Evolutionary conservation across 64 coral and sea anemone genomes (phyloP), one percentile per base, ranked within the genome.

Genomic region (Stichodactyla mertensii): DNA sequence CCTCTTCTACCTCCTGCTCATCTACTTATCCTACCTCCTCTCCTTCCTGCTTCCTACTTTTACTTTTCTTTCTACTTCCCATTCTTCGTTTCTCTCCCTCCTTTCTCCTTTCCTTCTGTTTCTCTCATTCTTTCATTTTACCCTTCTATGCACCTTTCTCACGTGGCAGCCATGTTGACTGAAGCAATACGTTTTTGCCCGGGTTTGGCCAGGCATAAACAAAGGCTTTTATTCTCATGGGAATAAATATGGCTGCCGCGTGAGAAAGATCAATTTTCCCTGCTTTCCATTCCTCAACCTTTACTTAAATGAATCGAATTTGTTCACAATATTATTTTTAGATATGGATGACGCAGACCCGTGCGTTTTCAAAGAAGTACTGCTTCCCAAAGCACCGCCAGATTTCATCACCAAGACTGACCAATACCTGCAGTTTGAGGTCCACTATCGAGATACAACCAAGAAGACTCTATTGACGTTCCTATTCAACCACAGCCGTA

Each of bases 401-500:
- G 78, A 81, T n/a, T 94, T 92, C 64, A 62, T 70, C 14, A 64
- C 57, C 19, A 88, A 90, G 26, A 71, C 55, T 19, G 79, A 92
- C 27, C 13, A 89, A 23, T 85, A 81, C 15, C 71, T 92, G 28
- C 96, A 98, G 88, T 98, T 98, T 79, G 96, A 98, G 55, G 96
- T 98, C n/a, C 96, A 98, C 86, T 98, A 95, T 79, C 81, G 90
- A 19, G 96, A 98, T 19, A 98, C 87, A 52, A 82, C 86, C 0
- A 94, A 60, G 31, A 95, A 82, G 36, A 98, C 93, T 18, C 77
- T 92, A 45, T 59, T 98, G 60, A 98, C 96, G 0, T 92, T 94
- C 57, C 86, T 98, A 5, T 89, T 95, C 57, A 95, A 95, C 55
- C 88, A 95, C 85, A 98, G 96, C 64, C 96, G 96, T 28, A 98